Evolutionary conservation across 2,113 vertebrate species (phyloP), one percentile per base, ranked within the genome.

Genomic region (Beaufortia kweichowensis): DNA sequence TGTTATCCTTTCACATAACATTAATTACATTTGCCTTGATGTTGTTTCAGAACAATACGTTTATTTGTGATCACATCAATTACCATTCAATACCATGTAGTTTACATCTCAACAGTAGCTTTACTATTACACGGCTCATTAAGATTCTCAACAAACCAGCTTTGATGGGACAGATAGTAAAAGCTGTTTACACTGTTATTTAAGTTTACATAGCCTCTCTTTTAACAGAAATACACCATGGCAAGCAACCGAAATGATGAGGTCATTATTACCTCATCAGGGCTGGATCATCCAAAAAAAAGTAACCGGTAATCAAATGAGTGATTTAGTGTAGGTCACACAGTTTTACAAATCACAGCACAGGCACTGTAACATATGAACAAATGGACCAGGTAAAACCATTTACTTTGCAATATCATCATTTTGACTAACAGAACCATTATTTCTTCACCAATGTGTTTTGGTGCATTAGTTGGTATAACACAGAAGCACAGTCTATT

Each of bases 401-500:
- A 3, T 46, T 17, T 12, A 4, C 14, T 17, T 46, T 64, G 35
- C 62, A 41, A 4, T 43, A 21, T 41, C 62, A 65, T 41, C 21
- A 14, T 17, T 43, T 26, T 48, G 14, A 17, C 5, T 39, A 3
- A 65, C 23, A 43, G 12, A 24, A 26, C 4, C 1, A 28, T 19
- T 23, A 28, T 23, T 15, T 11, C 17, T 46, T 23, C 6, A 66
- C 63, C 19, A 15, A 28, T 17, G 33, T 19, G 63, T 57, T 66
- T 66, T 33, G 0, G 17, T 39, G 8, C 12, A 2, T 19, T n/a
- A 46, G 12, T 46, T 46, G 19, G 48, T 53, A 39, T 17, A 26
- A 28, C 56, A 10, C 23, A 46, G 2, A 75, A 61, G n/a, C 56
- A 64, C 26, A 28, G 59, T 29, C 41, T 64, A 29, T 55, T 59